Percentiles rank a stretch among this genome's conserved stretches.
Evolutionary conservation across 1,140 invertebrate genomes (phyloP).

Genomic region (Lordiphosa clarofinis): DNA sequence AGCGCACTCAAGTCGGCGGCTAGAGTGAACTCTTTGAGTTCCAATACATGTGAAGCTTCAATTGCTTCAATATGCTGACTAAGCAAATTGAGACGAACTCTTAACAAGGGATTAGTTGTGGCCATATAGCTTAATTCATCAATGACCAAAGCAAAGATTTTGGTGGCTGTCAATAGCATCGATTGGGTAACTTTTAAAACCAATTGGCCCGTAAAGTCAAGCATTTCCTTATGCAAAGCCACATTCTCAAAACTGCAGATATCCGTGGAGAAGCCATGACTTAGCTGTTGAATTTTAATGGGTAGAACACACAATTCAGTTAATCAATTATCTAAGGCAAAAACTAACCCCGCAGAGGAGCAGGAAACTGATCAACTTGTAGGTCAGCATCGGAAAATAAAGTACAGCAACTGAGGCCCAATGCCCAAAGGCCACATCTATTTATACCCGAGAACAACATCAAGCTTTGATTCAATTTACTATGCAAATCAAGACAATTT

Average conservation of each 20-base stretch:
- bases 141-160: constrained; percentile 11
- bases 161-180: constrained; percentile 7
- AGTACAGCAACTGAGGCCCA: constrained; percentile 12
- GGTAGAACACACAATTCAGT: background rate
- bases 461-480: constrained; percentile 12
- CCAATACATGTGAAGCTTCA: constrained; percentile 2
- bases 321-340: background rate
- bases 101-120: constrained; percentile 1
- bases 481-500: constrained; percentile 12
- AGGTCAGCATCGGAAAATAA: constrained; percentile 6
- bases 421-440: background rate
- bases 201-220: constrained; percentile 15
- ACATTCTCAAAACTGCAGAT: constrained; percentile 12
- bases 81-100: constrained; percentile 7
- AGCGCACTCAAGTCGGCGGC: constrained; percentile 6
- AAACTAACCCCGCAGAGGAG: constrained; percentile 7
- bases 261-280: constrained; percentile 1
- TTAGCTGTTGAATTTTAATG: background rate
- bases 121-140: constrained; percentile 9
- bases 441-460: constrained; percentile 6
- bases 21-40: constrained; percentile 4
- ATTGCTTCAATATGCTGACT: constrained; percentile 9
- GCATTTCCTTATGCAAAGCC: constrained; percentile 11
- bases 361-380: constrained; percentile 1
- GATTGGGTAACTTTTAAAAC: constrained; percentile 12